These are phyloP conservation scores for Neolamprologus falcicula DNA, from an alignment of 2,113 vertebrate genomes.

Conservation along the genomic window DNA sequence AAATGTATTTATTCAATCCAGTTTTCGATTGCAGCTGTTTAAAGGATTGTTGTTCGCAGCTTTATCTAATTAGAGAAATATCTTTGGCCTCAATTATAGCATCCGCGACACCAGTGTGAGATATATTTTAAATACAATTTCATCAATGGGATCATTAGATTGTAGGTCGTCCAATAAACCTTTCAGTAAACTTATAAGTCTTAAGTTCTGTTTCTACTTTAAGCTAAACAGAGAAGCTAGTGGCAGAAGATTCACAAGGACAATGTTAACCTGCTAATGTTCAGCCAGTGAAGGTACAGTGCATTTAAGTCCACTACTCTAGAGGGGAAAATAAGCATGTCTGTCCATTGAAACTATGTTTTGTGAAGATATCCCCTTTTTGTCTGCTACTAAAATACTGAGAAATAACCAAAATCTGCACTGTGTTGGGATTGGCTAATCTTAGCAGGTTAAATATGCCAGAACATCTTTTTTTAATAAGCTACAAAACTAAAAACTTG, in stretches of 20 bases:
- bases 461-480: neutral
- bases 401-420: neutral
- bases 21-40: neutral
- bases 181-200: neutral
- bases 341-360: neutral
- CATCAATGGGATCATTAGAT: neutral
- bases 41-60: neutral
- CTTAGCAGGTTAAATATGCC: neutral
- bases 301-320: neutral
- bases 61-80: neutral
- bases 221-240: neutral
- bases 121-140: neutral
- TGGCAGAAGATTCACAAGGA: neutral
- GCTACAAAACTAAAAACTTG: neutral
- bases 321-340: neutral
- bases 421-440: neutral
- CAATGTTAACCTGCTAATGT: neutral
- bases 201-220: neutral
- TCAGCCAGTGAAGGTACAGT: neutral
- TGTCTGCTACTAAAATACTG: neutral
- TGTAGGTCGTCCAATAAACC: neutral
- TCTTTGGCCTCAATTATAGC: neutral
- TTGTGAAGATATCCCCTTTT: neutral
- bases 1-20: neutral
- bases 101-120: neutral